Evolutionary conservation across 2,888 invertebrate genomes (phyloP), one percentile per base, ranked within the genome.

Genomic region (Acanthopleura granulata): DNA sequence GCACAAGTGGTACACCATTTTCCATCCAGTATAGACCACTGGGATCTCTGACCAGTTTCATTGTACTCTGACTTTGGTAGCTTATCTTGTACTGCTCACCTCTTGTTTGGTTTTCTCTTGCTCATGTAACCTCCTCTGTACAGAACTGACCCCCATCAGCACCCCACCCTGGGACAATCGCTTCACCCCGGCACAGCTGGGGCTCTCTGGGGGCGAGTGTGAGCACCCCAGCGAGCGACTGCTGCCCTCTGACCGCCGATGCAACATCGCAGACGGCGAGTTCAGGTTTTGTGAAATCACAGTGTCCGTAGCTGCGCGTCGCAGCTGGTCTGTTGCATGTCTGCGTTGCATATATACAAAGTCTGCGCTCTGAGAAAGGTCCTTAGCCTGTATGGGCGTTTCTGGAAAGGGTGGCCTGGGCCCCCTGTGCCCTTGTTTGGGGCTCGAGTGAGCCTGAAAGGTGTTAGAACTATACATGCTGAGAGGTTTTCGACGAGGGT

Each of bases 81-180:
- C 40, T 6, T 40, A 9, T 40, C 3, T 9, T 4, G n/a, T 57
- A 12, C 25, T n/a, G 72, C 75, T 75, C 79, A 88, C 88, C 83
- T 87, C 87, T 72, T 83, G 83, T 76, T 86, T 88, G 1, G 86
- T 86, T 72, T 85, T 84, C 62, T 87, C 88, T 62, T 87, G 86
- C 74, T 87, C 88, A 49, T 86, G 84, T 40, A 87, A 81, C 75
- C 86, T 82, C n/a, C 87, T 79, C 75, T 87, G 87, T 9, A 88
- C 86, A 12, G 87, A 87, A 57, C 87, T 79, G 61, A 88, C 86
- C 18, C 88, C 88, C 87, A 88, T 87, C 72, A 86, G 85, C 16
- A 88, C 87, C 16, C 85, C 82, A 75, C 83, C 82, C 12, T 85
- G 85, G 0, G 86, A 85, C 27, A 86, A 80, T 72, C 85, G 77